Conservation (phyloP, 2,797 vertebrate species). For the Rhinella marina region DNA sequence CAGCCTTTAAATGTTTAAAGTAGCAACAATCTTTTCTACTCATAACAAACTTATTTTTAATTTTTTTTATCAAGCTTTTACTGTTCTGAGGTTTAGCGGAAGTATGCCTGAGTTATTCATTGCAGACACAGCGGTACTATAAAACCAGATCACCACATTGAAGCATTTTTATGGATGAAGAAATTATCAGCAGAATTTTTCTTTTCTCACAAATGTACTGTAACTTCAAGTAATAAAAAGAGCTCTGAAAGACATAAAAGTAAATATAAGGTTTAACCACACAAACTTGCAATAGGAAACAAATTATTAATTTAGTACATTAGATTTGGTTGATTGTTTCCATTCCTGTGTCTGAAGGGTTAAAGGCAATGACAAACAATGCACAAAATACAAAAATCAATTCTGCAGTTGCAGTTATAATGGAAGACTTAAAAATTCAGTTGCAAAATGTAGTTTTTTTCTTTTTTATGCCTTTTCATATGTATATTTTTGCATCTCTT, state of each 20-base stretch:
- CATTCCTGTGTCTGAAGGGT: neutral
- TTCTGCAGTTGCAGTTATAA: neutral
- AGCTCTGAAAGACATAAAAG: neutral
- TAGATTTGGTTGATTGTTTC: neutral
- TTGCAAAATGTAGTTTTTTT: neutral
- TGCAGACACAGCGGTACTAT: slow-evolving; percentile 31
- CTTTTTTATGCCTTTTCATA: no score
- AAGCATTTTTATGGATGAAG: slow-evolving; percentile 44
- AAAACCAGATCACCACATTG: slow-evolving; percentile 1
- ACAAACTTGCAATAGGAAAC: neutral
- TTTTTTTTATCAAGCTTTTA: slow-evolving; percentile 28
- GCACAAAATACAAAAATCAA: neutral
- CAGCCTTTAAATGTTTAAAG: neutral
- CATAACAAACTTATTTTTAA: neutral
- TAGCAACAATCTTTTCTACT: slow-evolving; percentile 17
- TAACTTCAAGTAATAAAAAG: slow-evolving; percentile 35
- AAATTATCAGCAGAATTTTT: slow-evolving; percentile 21
- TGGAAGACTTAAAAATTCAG: neutral
- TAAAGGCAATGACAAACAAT: neutral
- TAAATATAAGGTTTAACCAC: neutral
- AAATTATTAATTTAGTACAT: slow-evolving; percentile 6
- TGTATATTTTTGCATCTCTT: no score
- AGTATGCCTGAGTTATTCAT: slow-evolving; percentile 15
- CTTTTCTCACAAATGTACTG: slow-evolving; percentile 8
- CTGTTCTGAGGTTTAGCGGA: slow-evolving; percentile 34